A percentile compares a stretch with the other conserved stretches of the same genome.
Evolutionary conservation across 1,140 invertebrate species (phyloP).

Genomic region (Pachyrhynchus sulphureomaculatus): DNA sequence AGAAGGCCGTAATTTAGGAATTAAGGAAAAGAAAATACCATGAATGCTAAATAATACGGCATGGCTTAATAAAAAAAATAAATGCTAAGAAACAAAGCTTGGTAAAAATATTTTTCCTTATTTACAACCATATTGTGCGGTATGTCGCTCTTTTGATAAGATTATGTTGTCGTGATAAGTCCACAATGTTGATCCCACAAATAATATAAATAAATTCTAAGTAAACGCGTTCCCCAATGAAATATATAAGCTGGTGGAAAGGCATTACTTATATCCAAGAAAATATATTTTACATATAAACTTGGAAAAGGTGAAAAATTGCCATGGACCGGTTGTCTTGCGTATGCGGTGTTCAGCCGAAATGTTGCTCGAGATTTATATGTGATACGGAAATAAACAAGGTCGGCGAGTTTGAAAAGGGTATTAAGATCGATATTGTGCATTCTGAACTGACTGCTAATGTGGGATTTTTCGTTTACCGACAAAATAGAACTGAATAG

Average conservation of each 20-base stretch:
- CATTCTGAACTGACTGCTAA: no score
- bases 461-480: no score
- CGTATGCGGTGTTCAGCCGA: not conserved
- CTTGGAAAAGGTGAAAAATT: conserved; percentile 10
- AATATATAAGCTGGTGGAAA: not conserved
- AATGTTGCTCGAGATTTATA: not conserved
- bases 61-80: no score
- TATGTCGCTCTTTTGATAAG: not conserved
- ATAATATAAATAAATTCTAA: conserved; percentile 6
- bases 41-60: no score
- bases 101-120: not conserved
- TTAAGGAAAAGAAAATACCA: no score
- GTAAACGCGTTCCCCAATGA: no score
- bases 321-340: not conserved
- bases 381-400: not conserved
- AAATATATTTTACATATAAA: conserved; percentile 6
- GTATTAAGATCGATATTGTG: no score
- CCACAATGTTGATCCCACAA: not conserved
- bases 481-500: no score
- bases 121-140: not conserved
- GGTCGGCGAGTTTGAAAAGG: no score
- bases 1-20: no score
- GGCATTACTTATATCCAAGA: not conserved
- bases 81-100: no score
- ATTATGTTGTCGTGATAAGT: conserved; percentile 4